Base-by-base conservation (phyloP, 1,140 invertebrate genomes). In the Atopsyche davidsoni region DNA sequence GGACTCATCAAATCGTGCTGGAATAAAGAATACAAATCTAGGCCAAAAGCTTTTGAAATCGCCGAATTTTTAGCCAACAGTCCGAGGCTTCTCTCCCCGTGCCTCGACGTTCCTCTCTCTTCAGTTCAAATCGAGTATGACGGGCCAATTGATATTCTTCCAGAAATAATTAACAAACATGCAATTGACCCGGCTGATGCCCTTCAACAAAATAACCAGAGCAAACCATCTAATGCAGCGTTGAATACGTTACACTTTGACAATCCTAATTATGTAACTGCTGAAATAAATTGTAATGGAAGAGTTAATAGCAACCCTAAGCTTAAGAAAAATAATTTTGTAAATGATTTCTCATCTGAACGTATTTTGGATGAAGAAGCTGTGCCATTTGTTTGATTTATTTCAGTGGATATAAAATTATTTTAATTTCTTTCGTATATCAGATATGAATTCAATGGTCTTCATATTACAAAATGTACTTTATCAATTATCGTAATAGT, bases 1-100 rank as follows among this genome's bases (percentile, higher is more conserved):
- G 77, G 69, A 23, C 67, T 94, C 28, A 78, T 93, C 42, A 77
- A 79, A 55, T 79, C 80, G 1, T 93, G 89, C 66, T 92, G 89
- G 87, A 76, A 77, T 21, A 72, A 73, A 39, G 81, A 87, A 16
- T 68, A 79, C n/a, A 75, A 76, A 21, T 76, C 81, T 50, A 76
- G 91, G 2, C 87, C 88, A 2, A 76, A 79, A 6, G 86, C 89
- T 0, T 75, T 77, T 0, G 84, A 88, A 64, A 82, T 93, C 22
- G 83, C 89, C 0, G 88, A 89, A 46, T 83, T 85, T 53, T 70
- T 95, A 18, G 82, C 82, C 0, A 83, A 81, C 53, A 82, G 85
- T 65, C 82, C 86, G 4, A 75, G 82, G n/a, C 75, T 93, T 4
- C 68, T 94, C 11, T 69, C 78, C 3, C 89, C 91, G 0, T 87